Percentiles rank a stretch among this genome's conserved stretches.
Conservation (phyloP, 2,797 vertebrate genomes). For the Tiaroga cobitis region DNA sequence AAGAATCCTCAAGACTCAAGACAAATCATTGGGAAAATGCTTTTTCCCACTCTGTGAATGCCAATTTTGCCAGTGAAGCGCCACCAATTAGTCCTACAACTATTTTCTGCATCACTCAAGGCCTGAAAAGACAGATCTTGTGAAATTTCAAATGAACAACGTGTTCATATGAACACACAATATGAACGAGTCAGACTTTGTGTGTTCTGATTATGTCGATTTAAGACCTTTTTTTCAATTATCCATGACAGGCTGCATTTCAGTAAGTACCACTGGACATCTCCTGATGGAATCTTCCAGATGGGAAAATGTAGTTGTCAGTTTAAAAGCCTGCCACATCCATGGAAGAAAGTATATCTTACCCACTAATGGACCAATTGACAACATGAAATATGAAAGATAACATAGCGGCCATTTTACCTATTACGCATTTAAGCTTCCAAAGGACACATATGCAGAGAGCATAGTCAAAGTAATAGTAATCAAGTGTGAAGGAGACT, state of each 20-base stretch:
- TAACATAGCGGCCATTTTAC: neutral
- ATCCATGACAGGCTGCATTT: constrained; percentile 7
- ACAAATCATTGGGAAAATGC: neutral
- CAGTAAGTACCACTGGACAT: constrained; percentile 10
- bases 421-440: neutral
- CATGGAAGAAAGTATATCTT: constrained; percentile 17
- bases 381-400: constrained; percentile 3
- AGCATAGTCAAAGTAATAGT: neutral
- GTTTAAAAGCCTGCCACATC: constrained; percentile 26
- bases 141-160: neutral
- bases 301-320: constrained; percentile 12
- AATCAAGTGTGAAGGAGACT: neutral
- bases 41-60: neutral
- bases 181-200: neutral
- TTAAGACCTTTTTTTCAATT: constrained; percentile 4
- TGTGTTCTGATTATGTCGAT: constrained; percentile 1
- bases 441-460: neutral
- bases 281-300: constrained; percentile 13
- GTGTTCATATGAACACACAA: neutral
- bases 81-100: constrained; percentile 20
- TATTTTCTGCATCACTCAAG: constrained; percentile 23
- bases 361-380: constrained; percentile 16
- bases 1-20: neutral
- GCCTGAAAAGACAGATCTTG: neutral
- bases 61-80: neutral